These are phyloP conservation scores for Trichonephila inaurata DNA, from an alignment of 1,140 invertebrate genomes.

Conservation along the genomic window DNA sequence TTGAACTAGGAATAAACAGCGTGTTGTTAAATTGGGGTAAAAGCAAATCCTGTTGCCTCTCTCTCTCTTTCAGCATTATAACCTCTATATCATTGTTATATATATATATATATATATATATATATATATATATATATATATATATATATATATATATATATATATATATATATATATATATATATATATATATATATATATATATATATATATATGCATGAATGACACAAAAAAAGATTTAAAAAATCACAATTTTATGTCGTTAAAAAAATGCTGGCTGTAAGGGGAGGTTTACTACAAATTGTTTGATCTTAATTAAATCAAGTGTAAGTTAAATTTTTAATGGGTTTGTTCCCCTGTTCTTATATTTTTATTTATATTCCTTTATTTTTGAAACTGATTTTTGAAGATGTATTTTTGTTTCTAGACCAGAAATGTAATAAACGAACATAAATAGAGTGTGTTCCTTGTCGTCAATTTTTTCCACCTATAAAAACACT, in stretches of 20 bases:
- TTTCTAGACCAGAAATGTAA: constrained; percentile 10
- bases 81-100: background rate
- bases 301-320: background rate
- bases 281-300: background rate
- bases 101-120: too few species aligned
- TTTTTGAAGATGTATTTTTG: background rate
- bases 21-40: background rate
- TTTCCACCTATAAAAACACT: background rate
- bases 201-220: too few species aligned
- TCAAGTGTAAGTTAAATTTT: background rate
- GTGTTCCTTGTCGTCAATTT: background rate
- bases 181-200: background rate
- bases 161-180: background rate
- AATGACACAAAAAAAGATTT: background rate
- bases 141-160: too few species aligned
- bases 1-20: too few species aligned
- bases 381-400: constrained; percentile 20
- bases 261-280: background rate
- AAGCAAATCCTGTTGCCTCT: background rate
- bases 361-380: background rate
- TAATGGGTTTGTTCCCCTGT: background rate
- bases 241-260: background rate
- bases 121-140: too few species aligned
- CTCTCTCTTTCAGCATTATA: background rate
- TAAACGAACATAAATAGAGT: background rate